Evolutionary conservation across 2,888 invertebrate species (phyloP).

Genomic region (Hetaerina titia): DNA sequence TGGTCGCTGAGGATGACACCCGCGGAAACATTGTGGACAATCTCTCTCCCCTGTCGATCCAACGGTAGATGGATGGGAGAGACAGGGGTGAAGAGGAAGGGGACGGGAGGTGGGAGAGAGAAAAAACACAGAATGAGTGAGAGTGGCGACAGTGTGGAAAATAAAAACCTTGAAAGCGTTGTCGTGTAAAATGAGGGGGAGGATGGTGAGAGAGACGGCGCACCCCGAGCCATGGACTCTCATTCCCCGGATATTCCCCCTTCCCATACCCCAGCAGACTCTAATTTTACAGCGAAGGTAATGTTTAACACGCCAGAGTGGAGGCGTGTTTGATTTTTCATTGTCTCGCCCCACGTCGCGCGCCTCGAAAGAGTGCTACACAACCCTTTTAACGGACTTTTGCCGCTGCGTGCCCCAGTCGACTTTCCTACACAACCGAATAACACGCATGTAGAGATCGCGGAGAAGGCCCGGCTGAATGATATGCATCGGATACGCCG

Average conservation of each 20-base stretch:
- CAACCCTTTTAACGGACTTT: too few species aligned
- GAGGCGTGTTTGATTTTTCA: conserved; percentile 10
- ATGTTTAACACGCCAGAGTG: neutral
- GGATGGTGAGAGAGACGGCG: neutral
- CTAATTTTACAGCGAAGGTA: neutral
- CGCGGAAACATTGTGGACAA: conserved; percentile 89
- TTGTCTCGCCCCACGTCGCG: neutral
- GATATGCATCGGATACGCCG: too few species aligned
- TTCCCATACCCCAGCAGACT: neutral
- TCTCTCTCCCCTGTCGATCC: conserved; percentile 84
- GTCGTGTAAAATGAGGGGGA: conserved; percentile 1
- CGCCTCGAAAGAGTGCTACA: neutral
- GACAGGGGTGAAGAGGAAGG: neutral
- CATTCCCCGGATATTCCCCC: too few species aligned
- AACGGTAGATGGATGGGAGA: neutral
- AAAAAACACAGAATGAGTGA: neutral
- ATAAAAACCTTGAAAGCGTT: neutral
- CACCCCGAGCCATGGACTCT: too few species aligned
- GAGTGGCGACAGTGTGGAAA: neutral
- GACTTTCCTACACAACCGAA: too few species aligned
- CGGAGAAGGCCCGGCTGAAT: too few species aligned
- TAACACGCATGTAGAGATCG: too few species aligned
- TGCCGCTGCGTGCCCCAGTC: too few species aligned
- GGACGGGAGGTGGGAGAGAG: conserved; percentile 32
- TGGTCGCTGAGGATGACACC: conserved; percentile 92